Conservation (phyloP, 2,888 invertebrate genomes). For the Phengaris alcon region DNA sequence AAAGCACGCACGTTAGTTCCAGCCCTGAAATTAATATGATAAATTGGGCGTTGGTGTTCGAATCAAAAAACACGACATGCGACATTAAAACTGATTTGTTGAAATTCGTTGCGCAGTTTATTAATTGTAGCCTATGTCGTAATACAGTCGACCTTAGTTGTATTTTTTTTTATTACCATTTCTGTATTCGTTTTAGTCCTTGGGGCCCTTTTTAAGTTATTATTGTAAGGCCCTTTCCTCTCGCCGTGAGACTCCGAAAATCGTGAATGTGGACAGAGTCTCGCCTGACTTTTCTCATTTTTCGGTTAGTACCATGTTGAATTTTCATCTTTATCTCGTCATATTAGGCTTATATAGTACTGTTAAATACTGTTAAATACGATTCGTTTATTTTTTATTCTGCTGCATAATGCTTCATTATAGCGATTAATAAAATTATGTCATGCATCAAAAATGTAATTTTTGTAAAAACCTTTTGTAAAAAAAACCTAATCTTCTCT, state of each 20-base stretch:
- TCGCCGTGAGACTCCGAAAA: too few species aligned
- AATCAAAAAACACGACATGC: slow-evolving; percentile 19
- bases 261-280: too few species aligned
- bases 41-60: slow-evolving; percentile 5
- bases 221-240: neutral
- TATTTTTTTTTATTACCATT: neutral
- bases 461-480: too few species aligned
- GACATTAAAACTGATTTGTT: slow-evolving; percentile 22
- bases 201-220: too few species aligned
- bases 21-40: slow-evolving; percentile 16
- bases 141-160: slow-evolving; percentile 1
- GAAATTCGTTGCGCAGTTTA: slow-evolving; percentile 14
- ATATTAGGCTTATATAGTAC: too few species aligned
- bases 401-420: too few species aligned
- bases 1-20: neutral
- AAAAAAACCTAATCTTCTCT: too few species aligned
- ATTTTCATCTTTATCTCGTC: too few species aligned
- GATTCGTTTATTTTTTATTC: too few species aligned
- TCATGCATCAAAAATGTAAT: slow-evolving; percentile 13
- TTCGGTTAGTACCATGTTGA: too few species aligned
- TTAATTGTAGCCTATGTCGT: slow-evolving; percentile 5
- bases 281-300: too few species aligned
- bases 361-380: too few species aligned
- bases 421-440: neutral
- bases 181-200: neutral